phyloP scores from a whole-genome alignment of 1,140 invertebrate genomes.

The Heliconius melpomene region DNA sequence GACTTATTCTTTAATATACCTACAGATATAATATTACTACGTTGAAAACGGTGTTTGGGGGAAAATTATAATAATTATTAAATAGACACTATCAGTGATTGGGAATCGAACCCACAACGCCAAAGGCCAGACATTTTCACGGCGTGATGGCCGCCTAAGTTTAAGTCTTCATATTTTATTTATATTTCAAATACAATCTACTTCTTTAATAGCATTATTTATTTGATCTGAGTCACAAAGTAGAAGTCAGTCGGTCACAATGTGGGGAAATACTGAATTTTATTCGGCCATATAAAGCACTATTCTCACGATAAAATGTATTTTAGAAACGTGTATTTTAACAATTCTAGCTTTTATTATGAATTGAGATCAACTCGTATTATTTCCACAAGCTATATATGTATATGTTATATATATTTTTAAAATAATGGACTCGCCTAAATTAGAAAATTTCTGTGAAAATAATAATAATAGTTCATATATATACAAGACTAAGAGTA shows the following conservation, averaged over 20 bases:
- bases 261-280: slow-evolving; percentile 2
- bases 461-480: neutral
- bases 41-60: too few relatives aligned
- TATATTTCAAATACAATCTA: neutral
- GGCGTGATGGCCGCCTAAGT: too few relatives aligned
- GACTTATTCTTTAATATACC: too few relatives aligned
- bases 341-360: neutral
- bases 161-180: neutral
- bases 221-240: neutral
- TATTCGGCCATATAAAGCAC: neutral
- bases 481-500: neutral
- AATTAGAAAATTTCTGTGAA: too few relatives aligned
- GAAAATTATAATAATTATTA: too few relatives aligned
- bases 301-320: neutral
- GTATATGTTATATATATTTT: too few relatives aligned
- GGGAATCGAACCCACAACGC: too few relatives aligned
- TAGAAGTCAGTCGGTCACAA: neutral
- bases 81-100: too few relatives aligned
- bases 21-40: too few relatives aligned
- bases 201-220: neutral
- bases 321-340: neutral
- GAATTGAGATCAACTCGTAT: neutral
- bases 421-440: too few relatives aligned
- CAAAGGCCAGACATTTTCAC: too few relatives aligned
- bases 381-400: neutral